Evolutionary conservation across 1,140 invertebrate species (phyloP), one percentile per base, ranked within the genome.

Genomic region (Chironomus tepperi): DNA sequence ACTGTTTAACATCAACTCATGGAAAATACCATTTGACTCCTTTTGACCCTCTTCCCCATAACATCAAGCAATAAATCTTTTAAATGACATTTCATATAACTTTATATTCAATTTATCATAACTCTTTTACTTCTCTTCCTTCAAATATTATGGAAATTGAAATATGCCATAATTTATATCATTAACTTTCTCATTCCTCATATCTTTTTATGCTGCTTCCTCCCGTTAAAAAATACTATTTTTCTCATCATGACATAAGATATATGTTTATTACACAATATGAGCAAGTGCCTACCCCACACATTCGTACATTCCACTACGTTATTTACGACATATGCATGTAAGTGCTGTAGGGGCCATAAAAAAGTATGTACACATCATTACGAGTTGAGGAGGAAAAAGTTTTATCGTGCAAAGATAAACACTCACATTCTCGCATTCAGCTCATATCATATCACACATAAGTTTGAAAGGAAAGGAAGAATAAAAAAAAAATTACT

Each of bases 121-220:
- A 34, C 24, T 2, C 5, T 5, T 34, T 5, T 34, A 34, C 24
- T 2, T 34, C 24, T 5, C 24, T 34, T 5, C 24, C 24, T 34
- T 34, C 24, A 34, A 34, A 34, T 5, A n/a, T 57, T 57, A 57
- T 57, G 47, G 12, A 57, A 57, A 57, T 57, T 57, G 47, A 57
- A 57, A 57, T 57, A 57, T 57, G n/a, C 47, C 47, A 57, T 57
- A 57, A 47, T 47, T 47, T 47, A 47, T 47, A 47, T 47, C 43
- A 47, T 47, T 47, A 47, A 57, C 47, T 57, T 34, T 57, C 47
- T 57, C n/a, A 57, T 57, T 57, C 47, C 12, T 57, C 9, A 10
- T 7, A 9, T 3, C 2, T 3, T n/a, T 57, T n/a, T 57, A 57
- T 12, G 47, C 43, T 5, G 43, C 47, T 57, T 57, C 15, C 5